A percentile compares a stretch with the other conserved stretches of the same genome.
Conservation (phyloP, 2,797 vertebrate species). For the Urocyon cinereoargenteus region DNA sequence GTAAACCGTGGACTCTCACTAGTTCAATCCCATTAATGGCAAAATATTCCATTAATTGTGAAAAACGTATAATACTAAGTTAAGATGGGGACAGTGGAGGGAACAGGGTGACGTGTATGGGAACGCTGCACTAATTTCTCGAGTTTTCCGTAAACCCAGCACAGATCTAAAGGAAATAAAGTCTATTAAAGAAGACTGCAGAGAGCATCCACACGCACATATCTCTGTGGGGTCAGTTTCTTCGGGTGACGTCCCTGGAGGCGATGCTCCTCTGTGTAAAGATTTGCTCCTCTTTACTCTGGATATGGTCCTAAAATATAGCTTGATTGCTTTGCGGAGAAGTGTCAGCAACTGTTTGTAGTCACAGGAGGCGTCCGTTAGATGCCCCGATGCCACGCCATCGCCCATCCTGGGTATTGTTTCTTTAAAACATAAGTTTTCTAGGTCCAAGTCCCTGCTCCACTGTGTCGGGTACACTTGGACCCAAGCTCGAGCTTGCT, state of each 20-base stretch:
- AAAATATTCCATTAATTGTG: neutral
- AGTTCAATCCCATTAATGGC: neutral
- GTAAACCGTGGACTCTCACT: neutral
- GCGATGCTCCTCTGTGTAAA: neutral
- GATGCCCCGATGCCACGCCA: neutral
- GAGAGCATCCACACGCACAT: neutral
- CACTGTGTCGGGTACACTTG: too few relatives aligned
- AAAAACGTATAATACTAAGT: neutral
- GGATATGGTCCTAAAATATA: neutral
- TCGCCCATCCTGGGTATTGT: neutral
- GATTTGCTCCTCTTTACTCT: neutral
- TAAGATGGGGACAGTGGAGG: neutral
- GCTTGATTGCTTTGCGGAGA: neutral
- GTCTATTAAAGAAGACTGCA: neutral
- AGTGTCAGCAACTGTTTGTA: neutral
- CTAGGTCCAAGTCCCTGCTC: too few relatives aligned
- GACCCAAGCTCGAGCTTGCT: too few relatives aligned
- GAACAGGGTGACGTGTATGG: neutral
- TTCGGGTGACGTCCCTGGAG: neutral
- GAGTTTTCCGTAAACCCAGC: neutral
- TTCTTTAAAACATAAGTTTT: neutral
- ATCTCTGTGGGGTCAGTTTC: neutral
- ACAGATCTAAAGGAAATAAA: neutral
- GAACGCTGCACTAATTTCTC: neutral
- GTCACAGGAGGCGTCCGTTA: neutral